Evolutionary conservation across 1,140 invertebrate genomes (phyloP).

Genomic region (Acromyrmex heyeri): DNA sequence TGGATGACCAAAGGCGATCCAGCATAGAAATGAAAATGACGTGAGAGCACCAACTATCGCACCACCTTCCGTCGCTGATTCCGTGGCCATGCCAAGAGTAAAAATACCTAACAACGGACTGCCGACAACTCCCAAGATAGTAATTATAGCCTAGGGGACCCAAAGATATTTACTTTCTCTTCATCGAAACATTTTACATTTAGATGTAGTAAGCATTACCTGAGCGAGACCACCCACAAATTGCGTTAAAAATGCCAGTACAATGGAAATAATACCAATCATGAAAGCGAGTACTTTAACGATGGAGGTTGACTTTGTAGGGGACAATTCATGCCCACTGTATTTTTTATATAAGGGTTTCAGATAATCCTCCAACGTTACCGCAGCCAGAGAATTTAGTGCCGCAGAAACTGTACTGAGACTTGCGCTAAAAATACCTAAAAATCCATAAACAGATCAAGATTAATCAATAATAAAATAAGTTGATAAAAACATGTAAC

Average conservation of each 20-base stretch:
- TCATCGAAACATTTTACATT: background rate
- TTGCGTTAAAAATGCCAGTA: slow-evolving; percentile 92
- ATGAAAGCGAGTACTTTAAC: slow-evolving; percentile 89
- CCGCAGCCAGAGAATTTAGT: slow-evolving; percentile 94
- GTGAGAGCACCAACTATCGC: slow-evolving; percentile 89
- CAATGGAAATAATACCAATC: slow-evolving; percentile 91
- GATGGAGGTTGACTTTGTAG: slow-evolving; percentile 80
- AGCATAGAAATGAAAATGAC: slow-evolving; percentile 91
- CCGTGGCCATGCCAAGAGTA: slow-evolving; percentile 92
- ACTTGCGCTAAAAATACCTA: slow-evolving; percentile 93
- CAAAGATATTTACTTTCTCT: background rate
- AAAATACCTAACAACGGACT: slow-evolving; percentile 94
- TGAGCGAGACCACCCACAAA: slow-evolving; percentile 91
- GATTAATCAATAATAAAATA: too few species aligned
- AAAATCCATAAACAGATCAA: background rate
- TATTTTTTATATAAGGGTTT: slow-evolving; percentile 83
- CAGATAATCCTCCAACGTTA: slow-evolving; percentile 95
- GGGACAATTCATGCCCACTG: slow-evolving; percentile 71
- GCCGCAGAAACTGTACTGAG: slow-evolving; percentile 95
- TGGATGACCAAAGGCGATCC: slow-evolving; percentile 95
- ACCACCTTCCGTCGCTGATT: slow-evolving; percentile 90
- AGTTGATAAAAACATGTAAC: too few species aligned
- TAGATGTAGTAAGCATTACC: slow-evolving; percentile 57
- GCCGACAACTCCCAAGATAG: slow-evolving; percentile 93
- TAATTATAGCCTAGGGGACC: slow-evolving; percentile 89